Evolutionary conservation across 1,140 invertebrate genomes (phyloP), one percentile per base, ranked within the genome.

Genomic region (Drosophila mojavensis): DNA sequence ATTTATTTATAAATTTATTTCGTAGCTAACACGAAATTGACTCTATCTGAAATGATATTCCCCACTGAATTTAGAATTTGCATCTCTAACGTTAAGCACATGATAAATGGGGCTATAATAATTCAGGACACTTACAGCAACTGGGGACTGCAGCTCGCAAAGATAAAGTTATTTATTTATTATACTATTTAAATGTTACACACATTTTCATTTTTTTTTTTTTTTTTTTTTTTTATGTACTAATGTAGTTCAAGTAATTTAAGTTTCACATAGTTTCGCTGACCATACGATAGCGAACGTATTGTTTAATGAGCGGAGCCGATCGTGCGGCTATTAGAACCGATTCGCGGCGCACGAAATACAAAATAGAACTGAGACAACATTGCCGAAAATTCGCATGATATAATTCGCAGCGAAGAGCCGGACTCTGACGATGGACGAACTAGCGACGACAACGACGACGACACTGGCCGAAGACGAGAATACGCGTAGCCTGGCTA

Each of bases 331-430:
- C 9, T 6, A 20, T 17, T 13, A 1, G 10, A 55, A 55, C 65
- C 71, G 71, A 74, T 56, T 74, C 69, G 83, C 55, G 70, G 26
- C 53, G 58, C 75, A 68, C 75, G 80, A 62, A 81, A 68, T 63
- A 60, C 80, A 68, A 76, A 89, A 76, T 53, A 61, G 70, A 84
- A 89, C 85, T 89, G 81, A 81, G 48, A 48, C 65, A 53, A 70
- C 9, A 66, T 70, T 20, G 41, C 58, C 15, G 50, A 64, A 45
- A 68, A 64, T 68, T 41, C 78, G 76, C 68, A 69, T 41, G 55
- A 65, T 59, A 63, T 47, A 64, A 51, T 28, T 68, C 48, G 33
- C 24, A 56, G 17, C 28, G 17, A 20, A 30, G 53, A 55, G 26
- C 60, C 60, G 54, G 20, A 59, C 62, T 33, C 54, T 20, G 48